A percentile compares a stretch with the other conserved stretches of the same genome.
Conservation (phyloP, 2,797 vertebrate genomes). For the Danio choprae region DNA sequence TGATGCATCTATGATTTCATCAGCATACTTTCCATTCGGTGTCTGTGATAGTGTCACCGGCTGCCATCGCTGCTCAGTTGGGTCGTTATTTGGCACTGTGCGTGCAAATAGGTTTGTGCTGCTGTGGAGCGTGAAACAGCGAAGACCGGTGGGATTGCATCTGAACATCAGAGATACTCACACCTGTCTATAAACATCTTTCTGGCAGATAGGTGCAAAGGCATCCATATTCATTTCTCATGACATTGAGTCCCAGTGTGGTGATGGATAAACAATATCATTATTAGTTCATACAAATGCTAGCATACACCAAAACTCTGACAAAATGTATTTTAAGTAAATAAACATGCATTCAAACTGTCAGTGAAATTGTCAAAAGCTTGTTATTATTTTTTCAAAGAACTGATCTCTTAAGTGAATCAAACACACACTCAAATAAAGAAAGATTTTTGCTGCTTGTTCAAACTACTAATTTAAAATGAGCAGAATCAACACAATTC, state of each 20-base stretch:
- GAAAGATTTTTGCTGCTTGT: too few species aligned
- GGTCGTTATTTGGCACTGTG: constrained; percentile 8
- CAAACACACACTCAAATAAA: neutral
- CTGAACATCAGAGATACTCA: constrained; percentile 49
- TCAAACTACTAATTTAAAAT: too few species aligned
- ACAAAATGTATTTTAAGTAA: neutral
- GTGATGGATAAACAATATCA: neutral
- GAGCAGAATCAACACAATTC: too few species aligned
- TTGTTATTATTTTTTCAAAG: too few species aligned
- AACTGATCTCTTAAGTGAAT: neutral
- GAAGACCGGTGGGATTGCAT: constrained; percentile 39
- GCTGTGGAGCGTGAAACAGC: constrained; percentile 37
- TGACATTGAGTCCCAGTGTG: neutral
- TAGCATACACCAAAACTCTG: neutral
- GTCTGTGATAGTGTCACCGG: constrained; percentile 25
- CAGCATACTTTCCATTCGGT: constrained; percentile 19
- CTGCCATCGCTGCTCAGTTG: constrained; percentile 7
- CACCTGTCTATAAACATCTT: constrained; percentile 51
- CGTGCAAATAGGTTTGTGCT: constrained; percentile 38
- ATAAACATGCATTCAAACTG: neutral
- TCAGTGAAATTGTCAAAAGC: too few species aligned
- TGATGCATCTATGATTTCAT: constrained; percentile 43
- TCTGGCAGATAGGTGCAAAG: constrained; percentile 15
- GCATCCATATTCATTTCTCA: constrained; percentile 28
- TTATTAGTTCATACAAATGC: neutral